Percentiles rank a stretch among this genome's conserved stretches.
Conservation (phyloP, 2,797 vertebrate species). For the Momotus momota region DNA sequence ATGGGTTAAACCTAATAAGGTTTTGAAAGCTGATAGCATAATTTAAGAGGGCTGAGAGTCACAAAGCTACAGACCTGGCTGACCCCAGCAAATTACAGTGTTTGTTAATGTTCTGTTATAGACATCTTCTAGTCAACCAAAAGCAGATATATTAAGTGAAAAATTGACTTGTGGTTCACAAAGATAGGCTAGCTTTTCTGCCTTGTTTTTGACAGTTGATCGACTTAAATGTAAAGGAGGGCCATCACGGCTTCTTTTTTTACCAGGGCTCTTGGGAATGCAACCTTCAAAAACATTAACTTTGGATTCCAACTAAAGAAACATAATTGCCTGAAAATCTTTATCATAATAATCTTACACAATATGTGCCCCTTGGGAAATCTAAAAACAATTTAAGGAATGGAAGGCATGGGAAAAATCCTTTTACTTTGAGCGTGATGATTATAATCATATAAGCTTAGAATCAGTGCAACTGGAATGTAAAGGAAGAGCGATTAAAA, state of each 20-base stretch:
- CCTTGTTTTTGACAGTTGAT: slow-evolving; percentile 55
- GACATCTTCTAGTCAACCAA: slow-evolving; percentile 77
- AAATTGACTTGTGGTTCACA: slow-evolving; percentile 77
- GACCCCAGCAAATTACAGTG: slow-evolving; percentile 78
- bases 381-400: slow-evolving; percentile 73
- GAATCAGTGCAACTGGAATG: slow-evolving; percentile 35
- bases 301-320: slow-evolving; percentile 70
- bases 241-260: slow-evolving; percentile 23
- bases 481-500: slow-evolving; percentile 54
- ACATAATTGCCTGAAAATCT: slow-evolving; percentile 72
- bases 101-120: slow-evolving; percentile 80
- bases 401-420: slow-evolving; percentile 44
- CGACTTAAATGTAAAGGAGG: slow-evolving; percentile 39
- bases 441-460: slow-evolving; percentile 61
- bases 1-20: slow-evolving; percentile 90
- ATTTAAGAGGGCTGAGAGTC: slow-evolving; percentile 80
- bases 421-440: slow-evolving; percentile 62
- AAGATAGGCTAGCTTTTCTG: slow-evolving; percentile 58
- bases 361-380: slow-evolving; percentile 61
- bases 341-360: slow-evolving; percentile 66
- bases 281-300: slow-evolving; percentile 53
- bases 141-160: slow-evolving; percentile 82
- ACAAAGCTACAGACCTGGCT: slow-evolving; percentile 74
- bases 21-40: slow-evolving; percentile 90
- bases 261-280: slow-evolving; percentile 26